Evolutionary conservation across 2,113 vertebrate species (phyloP).

Genomic region (Chascanopsetta lugubris): DNA sequence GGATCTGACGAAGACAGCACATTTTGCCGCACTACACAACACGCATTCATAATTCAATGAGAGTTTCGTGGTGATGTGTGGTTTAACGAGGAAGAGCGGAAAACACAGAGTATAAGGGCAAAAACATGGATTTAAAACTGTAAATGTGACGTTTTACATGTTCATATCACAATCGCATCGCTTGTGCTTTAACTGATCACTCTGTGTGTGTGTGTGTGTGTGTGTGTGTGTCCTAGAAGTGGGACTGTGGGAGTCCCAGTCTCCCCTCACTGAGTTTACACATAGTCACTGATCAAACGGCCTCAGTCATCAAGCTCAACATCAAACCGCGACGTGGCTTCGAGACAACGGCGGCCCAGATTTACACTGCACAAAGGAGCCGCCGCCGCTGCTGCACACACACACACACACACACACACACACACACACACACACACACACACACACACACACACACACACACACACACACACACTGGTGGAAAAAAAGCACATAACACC

Average conservation of each 20-base stretch:
- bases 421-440: neutral
- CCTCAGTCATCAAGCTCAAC: conserved; percentile 64
- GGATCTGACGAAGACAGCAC: conserved; percentile 59
- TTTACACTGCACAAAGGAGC: conserved; percentile 32
- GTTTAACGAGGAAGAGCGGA: conserved; percentile 3
- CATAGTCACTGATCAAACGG: conserved; percentile 67
- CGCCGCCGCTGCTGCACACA: neutral
- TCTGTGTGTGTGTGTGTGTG: neutral
- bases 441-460: neutral
- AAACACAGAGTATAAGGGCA: neutral
- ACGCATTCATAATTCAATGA: conserved; percentile 32
- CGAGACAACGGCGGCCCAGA: conserved; percentile 39
- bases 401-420: neutral
- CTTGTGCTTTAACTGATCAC: neutral
- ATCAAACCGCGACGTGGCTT: conserved; percentile 46
- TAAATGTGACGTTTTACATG: neutral
- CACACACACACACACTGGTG: neutral
- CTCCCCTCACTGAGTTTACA: conserved; percentile 51
- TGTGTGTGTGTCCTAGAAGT: conserved; percentile 22
- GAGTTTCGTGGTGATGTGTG: conserved; percentile 1
- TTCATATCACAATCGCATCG: neutral
- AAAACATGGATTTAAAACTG: neutral
- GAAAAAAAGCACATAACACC: neutral
- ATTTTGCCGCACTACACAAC: conserved; percentile 16
- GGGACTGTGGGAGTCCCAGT: conserved; percentile 27